Percentiles rank a stretch among this genome's conserved stretches.
Conservation (phyloP, 1,140 invertebrate genomes). For the Anthonomus grandis region DNA sequence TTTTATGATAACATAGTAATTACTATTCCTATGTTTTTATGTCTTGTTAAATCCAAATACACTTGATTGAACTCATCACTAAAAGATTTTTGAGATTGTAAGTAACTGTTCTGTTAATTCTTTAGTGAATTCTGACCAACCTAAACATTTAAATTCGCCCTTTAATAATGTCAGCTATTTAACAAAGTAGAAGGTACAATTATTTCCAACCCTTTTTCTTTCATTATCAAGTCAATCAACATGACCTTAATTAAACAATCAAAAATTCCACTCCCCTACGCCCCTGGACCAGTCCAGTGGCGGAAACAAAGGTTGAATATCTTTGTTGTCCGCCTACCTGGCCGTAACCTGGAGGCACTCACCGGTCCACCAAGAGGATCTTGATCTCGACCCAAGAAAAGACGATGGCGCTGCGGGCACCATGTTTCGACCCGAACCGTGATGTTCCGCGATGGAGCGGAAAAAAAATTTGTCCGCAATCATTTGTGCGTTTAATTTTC, state of each 20-base stretch:
- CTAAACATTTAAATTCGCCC: too few species aligned
- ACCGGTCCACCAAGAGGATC: slow-evolving; percentile 10
- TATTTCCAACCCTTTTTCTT: background rate
- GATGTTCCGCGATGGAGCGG: slow-evolving; percentile 15
- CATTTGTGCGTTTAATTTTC: too few species aligned
- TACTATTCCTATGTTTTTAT: too few species aligned
- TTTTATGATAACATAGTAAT: too few species aligned
- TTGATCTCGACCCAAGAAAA: slow-evolving; percentile 19
- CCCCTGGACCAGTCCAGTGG: background rate
- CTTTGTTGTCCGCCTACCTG: slow-evolving; percentile 18
- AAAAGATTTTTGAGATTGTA: too few species aligned
- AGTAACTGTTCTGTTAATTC: too few species aligned
- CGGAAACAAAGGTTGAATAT: background rate
- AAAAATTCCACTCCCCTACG: background rate
- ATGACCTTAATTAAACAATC: background rate
- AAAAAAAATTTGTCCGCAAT: slow-evolving; percentile 8
- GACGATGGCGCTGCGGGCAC: background rate
- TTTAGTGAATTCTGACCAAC: too few species aligned
- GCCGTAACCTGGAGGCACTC: background rate
- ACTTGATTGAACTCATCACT: too few species aligned
- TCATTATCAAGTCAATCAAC: background rate
- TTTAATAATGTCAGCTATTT: too few species aligned
- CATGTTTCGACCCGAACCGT: background rate
- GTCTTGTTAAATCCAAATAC: too few species aligned
- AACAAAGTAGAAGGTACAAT: too few species aligned